Conservation (phyloP, 92 coral and sea anemone species). For the Porites divaricata region DNA sequence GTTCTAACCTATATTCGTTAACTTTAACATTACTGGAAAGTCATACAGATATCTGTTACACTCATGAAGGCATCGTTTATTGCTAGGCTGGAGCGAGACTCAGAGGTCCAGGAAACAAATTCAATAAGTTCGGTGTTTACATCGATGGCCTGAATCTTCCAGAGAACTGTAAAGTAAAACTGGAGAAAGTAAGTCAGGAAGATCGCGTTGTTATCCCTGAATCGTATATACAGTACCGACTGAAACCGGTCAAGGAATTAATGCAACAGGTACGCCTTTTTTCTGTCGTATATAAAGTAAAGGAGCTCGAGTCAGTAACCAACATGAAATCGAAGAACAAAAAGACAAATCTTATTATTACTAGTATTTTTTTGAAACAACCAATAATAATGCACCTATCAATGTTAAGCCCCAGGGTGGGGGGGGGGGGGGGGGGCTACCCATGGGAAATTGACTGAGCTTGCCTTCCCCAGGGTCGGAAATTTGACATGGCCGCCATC, state of each 20-base stretch:
- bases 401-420: too few relatives aligned
- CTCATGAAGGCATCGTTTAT: too few relatives aligned
- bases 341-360: too few relatives aligned
- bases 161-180: neutral
- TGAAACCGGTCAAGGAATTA: neutral
- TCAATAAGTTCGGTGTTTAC: neutral
- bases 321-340: neutral
- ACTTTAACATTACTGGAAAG: too few relatives aligned
- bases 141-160: conserved; percentile 27
- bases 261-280: neutral
- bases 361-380: too few relatives aligned
- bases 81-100: conserved; percentile 24
- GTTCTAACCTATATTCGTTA: too few relatives aligned
- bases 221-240: neutral
- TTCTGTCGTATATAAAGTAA: neutral
- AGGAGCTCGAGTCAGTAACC: neutral
- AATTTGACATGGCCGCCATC: too few relatives aligned
- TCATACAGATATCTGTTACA: too few relatives aligned
- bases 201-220: neutral
- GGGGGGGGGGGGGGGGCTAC: too few relatives aligned
- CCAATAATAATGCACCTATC: too few relatives aligned
- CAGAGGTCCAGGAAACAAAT: conserved; percentile 6
- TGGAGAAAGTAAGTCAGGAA: neutral
- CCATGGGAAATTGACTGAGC: too few relatives aligned
- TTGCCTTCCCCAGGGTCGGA: too few relatives aligned